Percentiles rank a stretch among this genome's conserved stretches.
These are phyloP conservation scores for Pelobates cultripes DNA, from an alignment of 2,797 vertebrate genomes.

Conservation along the genomic window DNA sequence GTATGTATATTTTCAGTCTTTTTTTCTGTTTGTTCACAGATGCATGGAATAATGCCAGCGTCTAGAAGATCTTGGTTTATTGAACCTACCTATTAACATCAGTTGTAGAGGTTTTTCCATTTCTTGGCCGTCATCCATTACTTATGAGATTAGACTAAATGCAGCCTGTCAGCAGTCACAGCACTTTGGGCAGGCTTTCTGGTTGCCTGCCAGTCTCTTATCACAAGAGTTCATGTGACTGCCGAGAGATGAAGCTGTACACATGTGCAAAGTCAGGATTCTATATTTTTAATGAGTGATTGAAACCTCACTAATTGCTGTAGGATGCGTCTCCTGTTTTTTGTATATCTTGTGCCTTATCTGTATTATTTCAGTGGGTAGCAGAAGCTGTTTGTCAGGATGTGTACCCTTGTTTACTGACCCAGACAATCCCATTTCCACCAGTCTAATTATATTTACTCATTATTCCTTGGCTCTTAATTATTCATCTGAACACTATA, in stretches of 20 bases:
- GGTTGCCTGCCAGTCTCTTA: slow-evolving; percentile 55
- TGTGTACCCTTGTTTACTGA: slow-evolving; percentile 13
- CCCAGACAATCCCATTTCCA: slow-evolving; percentile 8
- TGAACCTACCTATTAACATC: slow-evolving; percentile 35
- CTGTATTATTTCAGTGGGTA: slow-evolving; percentile 42
- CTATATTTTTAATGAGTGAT: slow-evolving; percentile 21
- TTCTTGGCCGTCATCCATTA: slow-evolving; percentile 41
- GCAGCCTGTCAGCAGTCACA: slow-evolving; percentile 50
- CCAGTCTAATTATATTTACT: slow-evolving; percentile 26
- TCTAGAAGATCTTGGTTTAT: slow-evolving; percentile 30
- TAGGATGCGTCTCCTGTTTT: background rate
- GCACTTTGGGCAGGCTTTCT: slow-evolving; percentile 40
- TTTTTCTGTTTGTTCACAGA: background rate
- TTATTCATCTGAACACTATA: no score
- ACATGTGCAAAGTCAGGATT: slow-evolving; percentile 46
- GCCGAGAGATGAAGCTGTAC: slow-evolving; percentile 48
- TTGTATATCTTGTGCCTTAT: slow-evolving; percentile 38
- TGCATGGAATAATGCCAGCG: background rate
- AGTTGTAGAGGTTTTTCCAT: slow-evolving; percentile 16
- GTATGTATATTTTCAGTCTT: background rate
- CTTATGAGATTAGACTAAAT: slow-evolving; percentile 53
- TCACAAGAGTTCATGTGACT: slow-evolving; percentile 51
- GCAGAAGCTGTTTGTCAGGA: slow-evolving; percentile 1
- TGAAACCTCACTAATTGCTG: slow-evolving; percentile 39
- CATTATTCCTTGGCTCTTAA: background rate